A percentile compares a stretch with the other conserved stretches of the same genome.
Conservation (phyloP, 2,113 vertebrate genomes). For the Antigone vipio region DNA sequence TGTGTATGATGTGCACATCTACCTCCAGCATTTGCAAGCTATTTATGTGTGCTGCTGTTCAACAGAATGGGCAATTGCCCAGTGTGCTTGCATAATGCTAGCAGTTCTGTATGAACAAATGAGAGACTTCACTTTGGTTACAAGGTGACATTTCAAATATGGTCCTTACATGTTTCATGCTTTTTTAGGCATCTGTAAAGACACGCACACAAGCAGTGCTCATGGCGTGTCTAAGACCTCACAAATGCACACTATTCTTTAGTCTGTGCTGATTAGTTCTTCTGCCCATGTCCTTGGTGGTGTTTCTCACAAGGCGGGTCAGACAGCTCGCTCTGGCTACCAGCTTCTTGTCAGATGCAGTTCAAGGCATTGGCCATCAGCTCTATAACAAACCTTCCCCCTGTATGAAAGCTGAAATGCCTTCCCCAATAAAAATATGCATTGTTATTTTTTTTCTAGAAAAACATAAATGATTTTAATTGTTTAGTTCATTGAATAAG, state of each 20-base stretch:
- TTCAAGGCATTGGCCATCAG: background rate
- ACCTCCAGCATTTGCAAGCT: background rate
- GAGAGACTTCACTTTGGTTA: background rate
- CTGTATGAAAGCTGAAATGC: background rate
- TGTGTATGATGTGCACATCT: background rate
- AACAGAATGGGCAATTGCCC: background rate
- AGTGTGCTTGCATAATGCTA: background rate
- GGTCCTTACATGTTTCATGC: fast-evolving
- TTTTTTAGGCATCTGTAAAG: background rate
- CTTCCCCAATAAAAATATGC: background rate
- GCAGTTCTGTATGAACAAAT: background rate
- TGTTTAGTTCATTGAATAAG: background rate
- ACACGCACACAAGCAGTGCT: background rate
- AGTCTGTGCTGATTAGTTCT: background rate
- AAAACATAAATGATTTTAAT: background rate
- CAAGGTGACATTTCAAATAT: background rate
- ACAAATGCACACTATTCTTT: background rate
- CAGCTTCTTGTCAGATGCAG: background rate
- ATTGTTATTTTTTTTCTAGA: background rate
- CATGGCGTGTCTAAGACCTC: background rate
- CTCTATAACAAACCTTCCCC: background rate
- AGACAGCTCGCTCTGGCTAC: background rate
- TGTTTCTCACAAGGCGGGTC: background rate
- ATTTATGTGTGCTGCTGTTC: background rate
- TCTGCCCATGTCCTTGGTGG: background rate